These are phyloP conservation scores for Cephus rjabovi DNA, from an alignment of 2,888 invertebrate species.

Conservation along the genomic window DNA sequence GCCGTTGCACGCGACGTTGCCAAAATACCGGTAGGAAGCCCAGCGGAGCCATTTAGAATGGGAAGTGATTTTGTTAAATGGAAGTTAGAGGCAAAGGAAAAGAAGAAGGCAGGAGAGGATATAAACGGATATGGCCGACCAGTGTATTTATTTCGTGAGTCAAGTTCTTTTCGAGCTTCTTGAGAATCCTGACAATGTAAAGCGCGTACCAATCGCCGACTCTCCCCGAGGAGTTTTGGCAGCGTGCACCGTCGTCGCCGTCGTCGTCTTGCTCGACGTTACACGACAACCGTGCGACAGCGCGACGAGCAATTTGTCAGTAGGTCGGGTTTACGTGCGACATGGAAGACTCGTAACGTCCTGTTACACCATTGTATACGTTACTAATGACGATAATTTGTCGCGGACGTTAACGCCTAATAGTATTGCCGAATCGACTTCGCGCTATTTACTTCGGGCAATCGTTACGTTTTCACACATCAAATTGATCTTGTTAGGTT, in stretches of 20 bases:
- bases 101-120: background rate
- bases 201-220: background rate
- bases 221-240: constrained; percentile 39
- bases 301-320: constrained; percentile 51
- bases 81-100: background rate
- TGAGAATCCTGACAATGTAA: background rate
- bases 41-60: background rate
- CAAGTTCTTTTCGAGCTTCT: background rate
- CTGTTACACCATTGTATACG: constrained; percentile 17
- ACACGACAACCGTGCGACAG: constrained; percentile 18
- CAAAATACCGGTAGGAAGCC: constrained; percentile 27
- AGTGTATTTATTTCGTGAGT: background rate
- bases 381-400: constrained; percentile 33
- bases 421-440: background rate
- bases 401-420: constrained; percentile 21
- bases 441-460: background rate
- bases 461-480: background rate
- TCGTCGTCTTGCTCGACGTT: constrained; percentile 6
- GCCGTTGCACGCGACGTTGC: constrained; percentile 37
- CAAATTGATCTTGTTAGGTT: background rate
- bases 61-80: background rate
- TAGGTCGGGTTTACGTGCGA: constrained; percentile 4
- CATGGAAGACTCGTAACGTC: background rate
- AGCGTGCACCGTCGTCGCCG: constrained; percentile 40
- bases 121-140: background rate